Evolutionary conservation across 2,113 vertebrate genomes (phyloP).

Genomic region (Pipa parva): DNA sequence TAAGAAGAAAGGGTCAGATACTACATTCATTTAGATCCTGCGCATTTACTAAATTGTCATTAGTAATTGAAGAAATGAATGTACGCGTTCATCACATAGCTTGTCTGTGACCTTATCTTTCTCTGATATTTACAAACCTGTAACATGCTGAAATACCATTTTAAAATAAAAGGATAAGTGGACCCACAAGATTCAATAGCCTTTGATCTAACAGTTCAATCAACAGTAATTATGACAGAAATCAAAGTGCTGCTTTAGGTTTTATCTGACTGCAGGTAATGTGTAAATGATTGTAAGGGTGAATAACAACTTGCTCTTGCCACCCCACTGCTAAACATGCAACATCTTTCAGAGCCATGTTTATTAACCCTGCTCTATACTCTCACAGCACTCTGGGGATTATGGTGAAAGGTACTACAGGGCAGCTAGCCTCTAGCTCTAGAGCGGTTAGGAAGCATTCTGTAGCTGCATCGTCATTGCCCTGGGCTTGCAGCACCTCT

Average conservation of each 20-base stretch:
- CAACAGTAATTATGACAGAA: too few species aligned
- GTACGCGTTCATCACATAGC: too few species aligned
- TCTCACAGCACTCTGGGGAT: constrained; percentile 87
- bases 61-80: too few species aligned
- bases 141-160: too few species aligned
- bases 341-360: not conserved
- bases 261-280: not conserved
- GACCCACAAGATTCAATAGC: too few species aligned
- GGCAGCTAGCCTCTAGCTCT: constrained; percentile 97
- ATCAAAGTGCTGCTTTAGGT: not conserved
- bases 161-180: too few species aligned
- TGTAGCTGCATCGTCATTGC: constrained; percentile 82
- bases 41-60: too few species aligned
- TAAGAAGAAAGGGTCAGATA: too few species aligned
- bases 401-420: constrained; percentile 92
- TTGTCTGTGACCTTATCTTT: too few species aligned
- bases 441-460: constrained; percentile 94
- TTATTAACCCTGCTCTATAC: not conserved
- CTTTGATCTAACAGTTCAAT: too few species aligned
- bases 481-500: constrained; percentile 94
- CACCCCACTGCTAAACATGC: not conserved
- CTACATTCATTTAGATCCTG: too few species aligned
- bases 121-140: too few species aligned
- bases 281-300: not conserved
- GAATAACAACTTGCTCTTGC: not conserved